A percentile compares a stretch with the other conserved stretches of the same genome.
Evolutionary conservation across 2,888 invertebrate species (phyloP).

Genomic region (Drosophila eohydei): DNA sequence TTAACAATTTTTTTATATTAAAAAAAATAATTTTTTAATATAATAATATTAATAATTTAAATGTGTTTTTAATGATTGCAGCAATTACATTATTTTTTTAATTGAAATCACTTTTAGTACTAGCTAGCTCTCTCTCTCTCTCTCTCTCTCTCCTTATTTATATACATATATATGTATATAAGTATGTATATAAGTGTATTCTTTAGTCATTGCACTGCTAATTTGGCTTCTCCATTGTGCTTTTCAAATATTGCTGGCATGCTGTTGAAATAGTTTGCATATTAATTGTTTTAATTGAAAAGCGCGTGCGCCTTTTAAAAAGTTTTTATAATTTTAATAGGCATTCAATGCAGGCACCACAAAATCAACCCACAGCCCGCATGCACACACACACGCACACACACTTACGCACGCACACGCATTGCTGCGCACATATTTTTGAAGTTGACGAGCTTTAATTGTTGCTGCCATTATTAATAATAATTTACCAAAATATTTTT

Average conservation of each 20-base stretch:
- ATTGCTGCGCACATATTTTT: neutral
- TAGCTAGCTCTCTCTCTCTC: neutral
- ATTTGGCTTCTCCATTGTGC: slow-evolving; percentile 6
- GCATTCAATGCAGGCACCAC: slow-evolving; percentile 31
- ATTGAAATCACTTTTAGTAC: too few relatives aligned
- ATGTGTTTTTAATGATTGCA: too few relatives aligned
- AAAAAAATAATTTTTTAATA: too few relatives aligned
- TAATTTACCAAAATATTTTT: slow-evolving; percentile 66
- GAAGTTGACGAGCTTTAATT: slow-evolving; percentile 67
- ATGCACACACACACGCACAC: slow-evolving; percentile 16
- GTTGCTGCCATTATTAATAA: slow-evolving; percentile 76
- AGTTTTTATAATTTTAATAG: slow-evolving; percentile 51
- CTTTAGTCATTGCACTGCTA: neutral
- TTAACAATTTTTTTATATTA: too few relatives aligned
- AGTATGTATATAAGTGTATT: slow-evolving; percentile 12
- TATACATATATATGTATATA: neutral
- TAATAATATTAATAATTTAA: too few relatives aligned
- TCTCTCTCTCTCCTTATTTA: neutral
- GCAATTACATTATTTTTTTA: too few relatives aligned
- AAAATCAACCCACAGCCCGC: slow-evolving; percentile 35
- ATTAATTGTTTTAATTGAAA: slow-evolving; percentile 71
- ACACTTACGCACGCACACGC: neutral
- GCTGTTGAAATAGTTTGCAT: slow-evolving; percentile 41
- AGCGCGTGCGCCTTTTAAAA: slow-evolving; percentile 57
- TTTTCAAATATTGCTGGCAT: slow-evolving; percentile 10